A percentile compares a stretch with the other conserved stretches of the same genome.
Evolutionary conservation across 2,797 vertebrate genomes (phyloP).

Genomic region (Picus viridis): DNA sequence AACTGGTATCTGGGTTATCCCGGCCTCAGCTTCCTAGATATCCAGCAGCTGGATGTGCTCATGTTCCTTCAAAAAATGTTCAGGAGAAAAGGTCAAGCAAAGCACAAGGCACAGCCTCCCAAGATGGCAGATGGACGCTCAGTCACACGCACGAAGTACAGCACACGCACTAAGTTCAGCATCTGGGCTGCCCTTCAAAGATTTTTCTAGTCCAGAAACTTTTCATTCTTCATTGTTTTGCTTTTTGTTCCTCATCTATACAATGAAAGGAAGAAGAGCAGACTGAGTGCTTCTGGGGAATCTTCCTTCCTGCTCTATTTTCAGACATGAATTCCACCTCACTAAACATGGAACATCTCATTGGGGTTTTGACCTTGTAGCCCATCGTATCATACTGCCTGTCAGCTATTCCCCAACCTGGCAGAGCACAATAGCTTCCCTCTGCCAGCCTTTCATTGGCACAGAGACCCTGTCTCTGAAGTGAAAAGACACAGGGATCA

Average conservation of each 20-base stretch:
- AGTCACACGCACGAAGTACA: rapidly evolving
- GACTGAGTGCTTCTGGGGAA: not conserved
- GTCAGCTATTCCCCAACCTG: not conserved
- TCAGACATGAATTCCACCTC: not conserved
- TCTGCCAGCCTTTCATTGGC: not conserved
- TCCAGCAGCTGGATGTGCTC: not conserved
- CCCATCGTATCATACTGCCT: not conserved
- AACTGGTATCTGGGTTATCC: not conserved
- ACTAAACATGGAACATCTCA: not conserved
- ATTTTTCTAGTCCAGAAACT: not conserved
- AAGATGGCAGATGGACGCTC: not conserved
- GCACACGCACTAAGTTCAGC: not conserved
- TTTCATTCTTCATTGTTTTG: not conserved
- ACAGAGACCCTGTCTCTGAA: not conserved
- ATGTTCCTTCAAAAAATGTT: not conserved
- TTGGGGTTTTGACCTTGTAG: not conserved
- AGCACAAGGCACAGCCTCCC: not conserved
- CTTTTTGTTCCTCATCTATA: not conserved
- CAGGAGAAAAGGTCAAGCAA: not conserved
- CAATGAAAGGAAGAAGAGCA: not conserved
- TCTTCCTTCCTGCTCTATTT: not conserved
- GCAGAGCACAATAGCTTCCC: not conserved
- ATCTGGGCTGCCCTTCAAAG: not conserved
- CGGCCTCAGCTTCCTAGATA: not conserved
- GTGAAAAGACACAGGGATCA: not conserved